Evolutionary conservation across 2,113 vertebrate genomes (phyloP).

Genomic region (Ailuropoda melanoleuca): DNA sequence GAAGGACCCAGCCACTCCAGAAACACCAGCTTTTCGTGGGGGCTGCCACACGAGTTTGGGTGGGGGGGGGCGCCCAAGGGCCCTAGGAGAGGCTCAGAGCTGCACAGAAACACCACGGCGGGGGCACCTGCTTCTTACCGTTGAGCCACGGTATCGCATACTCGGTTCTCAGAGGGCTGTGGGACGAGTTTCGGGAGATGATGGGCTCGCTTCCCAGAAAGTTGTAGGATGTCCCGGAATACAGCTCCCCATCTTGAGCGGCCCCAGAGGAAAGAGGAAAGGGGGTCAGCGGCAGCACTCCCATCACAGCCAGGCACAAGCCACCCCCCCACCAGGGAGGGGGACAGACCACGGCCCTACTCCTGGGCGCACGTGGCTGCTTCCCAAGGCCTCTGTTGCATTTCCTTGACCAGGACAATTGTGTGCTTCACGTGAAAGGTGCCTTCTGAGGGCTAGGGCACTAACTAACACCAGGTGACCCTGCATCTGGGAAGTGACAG

Average conservation of each 20-base stretch:
- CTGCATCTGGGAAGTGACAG: not conserved
- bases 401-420: not conserved
- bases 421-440: not conserved
- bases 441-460: not conserved
- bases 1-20: not conserved
- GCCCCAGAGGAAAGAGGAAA: not conserved
- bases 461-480: not conserved
- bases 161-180: constrained; percentile 93
- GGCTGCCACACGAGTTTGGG: rapidly evolving
- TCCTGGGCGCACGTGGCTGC: rapidly evolving
- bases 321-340: not conserved
- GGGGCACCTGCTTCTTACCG: constrained; percentile 84
- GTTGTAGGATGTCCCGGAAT: constrained; percentile 95
- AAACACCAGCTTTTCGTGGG: no score
- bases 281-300: not conserved
- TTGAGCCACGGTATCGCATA: constrained; percentile 98
- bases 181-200: constrained; percentile 93
- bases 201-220: constrained; percentile 98
- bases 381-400: not conserved
- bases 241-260: constrained; percentile 93
- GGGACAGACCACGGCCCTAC: not conserved
- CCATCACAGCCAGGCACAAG: not conserved
- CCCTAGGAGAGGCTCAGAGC: not conserved
- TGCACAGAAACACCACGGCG: rapidly evolving
- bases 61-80: rapidly evolving